A percentile compares a stretch with the other conserved stretches of the same genome.
phyloP scores from a whole-genome alignment of 2,888 invertebrate genomes.

The Tetragonisca angustula region DNA sequence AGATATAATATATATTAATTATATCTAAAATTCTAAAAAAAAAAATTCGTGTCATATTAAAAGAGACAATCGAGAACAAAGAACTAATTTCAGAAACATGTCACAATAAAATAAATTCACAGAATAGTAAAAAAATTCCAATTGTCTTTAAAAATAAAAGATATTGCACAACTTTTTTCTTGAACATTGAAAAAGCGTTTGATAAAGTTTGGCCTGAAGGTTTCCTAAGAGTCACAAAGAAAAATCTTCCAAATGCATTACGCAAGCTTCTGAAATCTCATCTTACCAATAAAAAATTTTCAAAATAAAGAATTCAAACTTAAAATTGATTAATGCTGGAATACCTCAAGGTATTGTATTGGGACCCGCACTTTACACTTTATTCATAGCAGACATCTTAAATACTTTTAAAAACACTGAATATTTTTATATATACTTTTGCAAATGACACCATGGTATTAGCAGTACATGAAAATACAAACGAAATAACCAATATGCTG shows the following conservation, averaged over 20 bases:
- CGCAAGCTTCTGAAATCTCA: slow-evolving; percentile 27
- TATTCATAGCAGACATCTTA: background rate
- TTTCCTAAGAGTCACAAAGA: slow-evolving; percentile 48
- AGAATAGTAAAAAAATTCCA: slow-evolving; percentile 44
- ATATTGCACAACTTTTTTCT: slow-evolving; percentile 53
- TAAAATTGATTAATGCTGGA: background rate
- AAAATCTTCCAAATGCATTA: slow-evolving; percentile 15
- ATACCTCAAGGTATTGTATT: background rate
- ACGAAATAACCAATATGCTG: background rate
- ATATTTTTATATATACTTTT: background rate
- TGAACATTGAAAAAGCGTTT: slow-evolving; percentile 57
- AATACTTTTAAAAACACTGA: background rate
- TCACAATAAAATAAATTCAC: slow-evolving; percentile 52
- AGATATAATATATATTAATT: no score
- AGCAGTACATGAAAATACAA: background rate
- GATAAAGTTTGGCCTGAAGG: slow-evolving; percentile 65
- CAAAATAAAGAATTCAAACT: background rate
- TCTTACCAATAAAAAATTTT: background rate
- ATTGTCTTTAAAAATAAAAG: slow-evolving; percentile 45
- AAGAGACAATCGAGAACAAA: slow-evolving; percentile 27
- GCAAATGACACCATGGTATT: background rate
- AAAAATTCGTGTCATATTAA: slow-evolving; percentile 53
- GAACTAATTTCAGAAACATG: slow-evolving; percentile 60
- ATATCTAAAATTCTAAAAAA: slow-evolving; percentile 66
- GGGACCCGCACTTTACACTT: background rate